Percentiles rank a stretch among this genome's conserved stretches.
phyloP scores from a whole-genome alignment of 2,113 vertebrate species.

The Cricetomys ansorgei region DNA sequence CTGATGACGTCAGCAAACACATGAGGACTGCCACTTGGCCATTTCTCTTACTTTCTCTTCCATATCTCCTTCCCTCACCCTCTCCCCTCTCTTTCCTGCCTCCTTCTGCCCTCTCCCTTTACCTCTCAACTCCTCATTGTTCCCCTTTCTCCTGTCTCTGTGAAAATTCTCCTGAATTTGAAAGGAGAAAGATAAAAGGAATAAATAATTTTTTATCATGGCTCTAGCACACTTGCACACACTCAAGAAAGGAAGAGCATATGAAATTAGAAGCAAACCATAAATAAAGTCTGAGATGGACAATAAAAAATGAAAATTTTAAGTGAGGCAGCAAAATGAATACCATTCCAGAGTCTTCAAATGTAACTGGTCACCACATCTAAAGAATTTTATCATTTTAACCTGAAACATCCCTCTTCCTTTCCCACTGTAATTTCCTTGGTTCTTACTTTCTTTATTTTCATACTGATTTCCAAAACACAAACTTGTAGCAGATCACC shows the following conservation, averaged over 20 bases:
- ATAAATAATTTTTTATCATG: not conserved
- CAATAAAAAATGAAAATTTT: not conserved
- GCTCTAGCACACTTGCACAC: not conserved
- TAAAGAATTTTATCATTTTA: not conserved
- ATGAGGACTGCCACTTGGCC: not conserved
- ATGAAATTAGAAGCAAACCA: not conserved
- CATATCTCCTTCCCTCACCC: not conserved
- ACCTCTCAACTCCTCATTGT: too few relatives aligned
- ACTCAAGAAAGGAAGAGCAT: not conserved
- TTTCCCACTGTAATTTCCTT: not conserved
- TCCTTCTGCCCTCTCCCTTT: not conserved
- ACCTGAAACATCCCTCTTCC: not conserved
- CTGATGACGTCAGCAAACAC: not conserved
- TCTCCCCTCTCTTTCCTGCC: not conserved
- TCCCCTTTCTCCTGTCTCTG: too few relatives aligned
- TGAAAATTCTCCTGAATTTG: not conserved
- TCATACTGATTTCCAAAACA: not conserved
- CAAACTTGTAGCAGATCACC: not conserved
- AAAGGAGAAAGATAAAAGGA: not conserved
- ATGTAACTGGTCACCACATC: not conserved
- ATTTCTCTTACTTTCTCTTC: too few relatives aligned
- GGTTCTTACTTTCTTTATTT: not conserved
- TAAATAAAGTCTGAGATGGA: not conserved
- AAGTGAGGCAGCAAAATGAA: not conserved
- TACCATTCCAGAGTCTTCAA: not conserved